phyloP scores from a whole-genome alignment of 2,797 vertebrate species.

The Artibeus jamaicensis region DNA sequence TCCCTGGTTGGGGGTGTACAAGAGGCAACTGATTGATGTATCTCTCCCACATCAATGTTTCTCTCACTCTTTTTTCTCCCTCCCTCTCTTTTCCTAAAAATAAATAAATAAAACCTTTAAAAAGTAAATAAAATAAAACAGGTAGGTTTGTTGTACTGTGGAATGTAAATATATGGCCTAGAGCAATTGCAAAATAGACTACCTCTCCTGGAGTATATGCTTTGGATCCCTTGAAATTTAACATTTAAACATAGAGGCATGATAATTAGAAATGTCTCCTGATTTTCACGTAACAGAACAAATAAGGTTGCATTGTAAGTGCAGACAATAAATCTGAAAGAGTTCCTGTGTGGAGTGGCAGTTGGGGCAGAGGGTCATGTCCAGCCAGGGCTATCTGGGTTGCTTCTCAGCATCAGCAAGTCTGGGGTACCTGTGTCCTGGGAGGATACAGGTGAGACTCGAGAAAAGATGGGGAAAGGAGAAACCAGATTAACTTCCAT shows the following conservation, averaged over 20 bases:
- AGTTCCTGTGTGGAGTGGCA: not conserved
- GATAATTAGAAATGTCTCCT: not conserved
- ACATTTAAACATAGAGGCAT: not conserved
- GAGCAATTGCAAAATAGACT: not conserved
- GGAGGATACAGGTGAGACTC: slow-evolving; percentile 40
- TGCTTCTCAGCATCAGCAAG: not conserved
- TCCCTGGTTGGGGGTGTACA: no score
- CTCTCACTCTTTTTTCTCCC: no score
- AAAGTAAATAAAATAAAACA: not conserved
- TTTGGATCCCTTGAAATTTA: not conserved
- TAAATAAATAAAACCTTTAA: no score
- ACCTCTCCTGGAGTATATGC: not conserved
- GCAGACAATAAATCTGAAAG: not conserved
- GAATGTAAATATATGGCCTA: slow-evolving; percentile 41
- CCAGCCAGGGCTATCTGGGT: not conserved
- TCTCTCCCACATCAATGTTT: no score
- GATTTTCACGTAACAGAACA: slow-evolving; percentile 16
- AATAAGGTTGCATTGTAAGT: slow-evolving; percentile 2
- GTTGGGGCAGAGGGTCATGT: not conserved
- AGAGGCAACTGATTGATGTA: no score
- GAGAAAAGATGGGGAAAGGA: not conserved
- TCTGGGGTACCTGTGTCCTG: not conserved
- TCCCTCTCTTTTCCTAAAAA: no score
- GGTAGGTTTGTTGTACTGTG: not conserved
- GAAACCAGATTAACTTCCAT: slow-evolving; percentile 14